Percentiles rank a stretch among this genome's conserved stretches.
These are phyloP conservation scores for Ptilonorhynchus violaceus DNA, from an alignment of 2,113 vertebrate genomes.

Conservation along the genomic window DNA sequence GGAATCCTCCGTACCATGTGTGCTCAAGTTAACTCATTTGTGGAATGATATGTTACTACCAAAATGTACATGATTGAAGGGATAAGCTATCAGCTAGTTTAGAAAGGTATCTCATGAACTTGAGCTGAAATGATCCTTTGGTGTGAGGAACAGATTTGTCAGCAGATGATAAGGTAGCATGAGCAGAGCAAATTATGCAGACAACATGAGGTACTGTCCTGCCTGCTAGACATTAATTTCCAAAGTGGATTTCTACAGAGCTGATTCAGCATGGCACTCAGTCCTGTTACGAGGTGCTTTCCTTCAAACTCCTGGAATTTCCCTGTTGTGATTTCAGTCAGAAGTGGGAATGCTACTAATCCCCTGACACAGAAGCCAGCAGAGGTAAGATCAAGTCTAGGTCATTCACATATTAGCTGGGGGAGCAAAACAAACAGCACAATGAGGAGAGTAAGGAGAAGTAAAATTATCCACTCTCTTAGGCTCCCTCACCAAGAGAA, in stretches of 20 bases:
- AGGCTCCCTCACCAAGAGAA: background rate
- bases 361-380: background rate
- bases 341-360: background rate
- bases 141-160: background rate
- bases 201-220: background rate
- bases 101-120: background rate
- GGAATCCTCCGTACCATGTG: background rate
- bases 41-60: background rate
- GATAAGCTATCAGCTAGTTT: background rate
- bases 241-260: background rate
- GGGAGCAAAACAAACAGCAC: background rate
- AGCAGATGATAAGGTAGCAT: background rate
- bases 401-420: background rate
- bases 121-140: background rate
- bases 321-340: background rate
- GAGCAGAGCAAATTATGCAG: background rate
- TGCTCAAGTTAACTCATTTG: background rate
- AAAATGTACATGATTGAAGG: background rate
- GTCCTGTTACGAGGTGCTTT: background rate
- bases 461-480: background rate
- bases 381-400: background rate
- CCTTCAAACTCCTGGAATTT: background rate
- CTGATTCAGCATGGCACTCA: background rate
- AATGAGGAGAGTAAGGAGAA: background rate
- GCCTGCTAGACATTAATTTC: background rate